Evolutionary conservation across 2,888 invertebrate genomes (phyloP), one percentile per base, ranked within the genome.

Genomic region (Antitype chi): DNA sequence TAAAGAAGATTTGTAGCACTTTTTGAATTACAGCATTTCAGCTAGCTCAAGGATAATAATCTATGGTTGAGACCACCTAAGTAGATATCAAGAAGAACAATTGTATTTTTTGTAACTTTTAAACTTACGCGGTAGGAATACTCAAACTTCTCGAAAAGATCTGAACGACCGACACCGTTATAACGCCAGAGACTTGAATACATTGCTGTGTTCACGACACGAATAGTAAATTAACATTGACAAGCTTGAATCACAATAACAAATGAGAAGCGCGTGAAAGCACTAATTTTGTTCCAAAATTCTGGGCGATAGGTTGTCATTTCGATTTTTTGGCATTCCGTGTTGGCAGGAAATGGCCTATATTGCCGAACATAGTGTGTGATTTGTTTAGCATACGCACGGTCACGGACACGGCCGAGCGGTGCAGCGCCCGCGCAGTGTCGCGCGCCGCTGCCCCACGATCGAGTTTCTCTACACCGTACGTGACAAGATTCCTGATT

Each of bases 341-440:
- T 87, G 89, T 91, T 85, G 90, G 82, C 94, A 94, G 94, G 94
- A 94, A 94, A 91, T 92, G 93, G 87, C 93, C 94, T 87, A 90
- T 93, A 92, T 93, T 92, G 90, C 90, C 94, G 88, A 94, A 94
- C 92, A 91, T 91, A 85, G 88, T 87, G 82, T 86, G 81, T 88
- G 87, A 38, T 47, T 47, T 47, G 43, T 92, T 94, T 94, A 92
- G 89, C 94, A 94, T 94, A 92, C 86, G 83, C 87, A 79, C 90
- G 89, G 93, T 93, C 94, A 94, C 92, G 93, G 92, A 89, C 91
- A 80, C 76, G 52, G 82, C 72, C 80, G 76, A 79, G 78, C 80
- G 88, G 52, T 73, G 85, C 81, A 83, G 78, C 82, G 87, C 80
- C 75, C 76, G 80, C 87, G 87, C 82, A 75, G 81, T 79, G 87